phyloP scores from a whole-genome alignment of 2,888 invertebrate genomes.

The Gisinianus flammeolus region DNA sequence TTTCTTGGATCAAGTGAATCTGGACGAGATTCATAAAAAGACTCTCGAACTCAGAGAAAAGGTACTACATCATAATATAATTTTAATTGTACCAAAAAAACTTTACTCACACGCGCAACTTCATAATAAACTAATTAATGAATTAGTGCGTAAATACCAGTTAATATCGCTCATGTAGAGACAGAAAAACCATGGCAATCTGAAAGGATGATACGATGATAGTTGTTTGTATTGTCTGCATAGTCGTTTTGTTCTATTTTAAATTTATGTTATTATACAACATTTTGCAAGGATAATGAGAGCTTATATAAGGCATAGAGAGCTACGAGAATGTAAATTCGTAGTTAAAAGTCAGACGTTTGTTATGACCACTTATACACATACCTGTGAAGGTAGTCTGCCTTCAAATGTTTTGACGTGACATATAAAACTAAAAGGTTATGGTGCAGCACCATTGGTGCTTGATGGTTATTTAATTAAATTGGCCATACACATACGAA shows the following conservation, averaged over 20 bases:
- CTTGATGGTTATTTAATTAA: not conserved
- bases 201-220: too few relatives aligned
- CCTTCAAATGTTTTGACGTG: not conserved
- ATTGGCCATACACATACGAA: not conserved
- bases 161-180: too few relatives aligned
- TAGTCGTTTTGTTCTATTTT: too few relatives aligned
- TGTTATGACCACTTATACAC: not conserved
- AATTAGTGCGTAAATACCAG: too few relatives aligned
- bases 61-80: constrained; percentile 42
- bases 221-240: too few relatives aligned
- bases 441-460: not conserved
- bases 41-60: constrained; percentile 55
- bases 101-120: not conserved
- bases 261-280: too few relatives aligned
- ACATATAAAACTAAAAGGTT: constrained; percentile 8
- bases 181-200: too few relatives aligned
- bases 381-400: not conserved
- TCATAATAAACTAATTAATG: too few relatives aligned
- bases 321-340: too few relatives aligned
- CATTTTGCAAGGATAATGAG: too few relatives aligned
- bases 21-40: constrained; percentile 57
- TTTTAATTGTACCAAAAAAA: not conserved
- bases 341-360: too few relatives aligned
- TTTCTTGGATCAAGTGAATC: constrained; percentile 57
- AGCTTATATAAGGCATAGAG: too few relatives aligned